These are phyloP conservation scores for Callithrix jacchus DNA, from an alignment of 2,113 vertebrate genomes.

Conservation along the genomic window DNA sequence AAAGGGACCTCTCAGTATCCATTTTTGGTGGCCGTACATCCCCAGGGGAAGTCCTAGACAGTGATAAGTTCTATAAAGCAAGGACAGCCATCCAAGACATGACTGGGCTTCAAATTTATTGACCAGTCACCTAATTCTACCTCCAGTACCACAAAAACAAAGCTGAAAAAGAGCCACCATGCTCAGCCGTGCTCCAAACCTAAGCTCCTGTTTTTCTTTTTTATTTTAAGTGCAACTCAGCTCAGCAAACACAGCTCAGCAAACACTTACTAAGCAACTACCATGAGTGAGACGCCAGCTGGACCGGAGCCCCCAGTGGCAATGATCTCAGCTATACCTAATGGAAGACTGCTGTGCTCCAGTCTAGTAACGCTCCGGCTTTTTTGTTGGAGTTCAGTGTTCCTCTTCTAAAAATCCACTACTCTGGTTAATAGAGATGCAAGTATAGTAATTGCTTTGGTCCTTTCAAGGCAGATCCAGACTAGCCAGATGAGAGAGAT, in stretches of 20 bases:
- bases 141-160: neutral
- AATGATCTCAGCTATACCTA: neutral
- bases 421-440: fast-evolving
- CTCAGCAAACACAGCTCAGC: neutral
- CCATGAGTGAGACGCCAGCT: neutral
- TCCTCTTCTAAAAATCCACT: neutral
- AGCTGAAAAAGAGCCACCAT: neutral
- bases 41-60: neutral
- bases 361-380: neutral
- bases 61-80: neutral
- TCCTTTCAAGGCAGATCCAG: neutral
- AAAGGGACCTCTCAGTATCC: neutral
- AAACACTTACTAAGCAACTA: no score
- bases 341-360: neutral
- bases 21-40: neutral
- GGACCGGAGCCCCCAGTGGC: fast-evolving
- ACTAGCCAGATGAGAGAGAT: neutral
- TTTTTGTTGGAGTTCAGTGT: neutral
- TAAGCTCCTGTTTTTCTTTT: no score
- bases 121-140: neutral
- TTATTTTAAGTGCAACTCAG: neutral
- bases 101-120: neutral
- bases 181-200: neutral
- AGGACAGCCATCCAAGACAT: neutral
- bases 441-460: neutral